These are phyloP conservation scores for Channa maculata DNA, from an alignment of 2,113 vertebrate genomes.

Conservation along the genomic window DNA sequence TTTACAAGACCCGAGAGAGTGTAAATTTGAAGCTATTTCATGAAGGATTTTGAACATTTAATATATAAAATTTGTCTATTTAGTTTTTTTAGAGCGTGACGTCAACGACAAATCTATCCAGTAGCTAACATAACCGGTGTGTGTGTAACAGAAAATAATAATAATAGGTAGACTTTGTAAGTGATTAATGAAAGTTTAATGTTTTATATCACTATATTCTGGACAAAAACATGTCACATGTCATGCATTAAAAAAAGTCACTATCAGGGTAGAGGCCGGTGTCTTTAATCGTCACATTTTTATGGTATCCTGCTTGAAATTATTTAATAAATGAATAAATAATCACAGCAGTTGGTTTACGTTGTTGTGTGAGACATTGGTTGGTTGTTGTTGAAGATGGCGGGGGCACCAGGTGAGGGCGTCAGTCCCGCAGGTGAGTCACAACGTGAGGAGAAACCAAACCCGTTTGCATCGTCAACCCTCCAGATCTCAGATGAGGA, in stretches of 20 bases:
- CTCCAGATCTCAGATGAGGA: too few species aligned
- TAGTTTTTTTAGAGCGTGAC: conserved; percentile 80
- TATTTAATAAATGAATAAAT: conserved; percentile 79
- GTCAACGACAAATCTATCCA: conserved; percentile 72
- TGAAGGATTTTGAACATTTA: conserved; percentile 86
- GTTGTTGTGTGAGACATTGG: neutral
- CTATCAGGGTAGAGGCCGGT: conserved; percentile 64
- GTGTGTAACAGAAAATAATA: conserved; percentile 61
- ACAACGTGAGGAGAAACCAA: neutral
- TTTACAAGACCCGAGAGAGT: conserved; percentile 78
- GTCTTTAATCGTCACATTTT: conserved; percentile 75
- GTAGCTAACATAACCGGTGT: conserved; percentile 77
- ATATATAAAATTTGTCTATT: conserved; percentile 87
- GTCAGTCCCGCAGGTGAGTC: conserved; percentile 8
- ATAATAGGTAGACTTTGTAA: conserved; percentile 71
- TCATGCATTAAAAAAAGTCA: conserved; percentile 61
- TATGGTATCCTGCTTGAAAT: conserved; percentile 77
- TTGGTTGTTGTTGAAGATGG: neutral
- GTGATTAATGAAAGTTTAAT: conserved; percentile 75
- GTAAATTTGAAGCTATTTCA: conserved; percentile 82
- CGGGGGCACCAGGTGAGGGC: conserved; percentile 36
- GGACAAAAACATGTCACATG: conserved; percentile 66
- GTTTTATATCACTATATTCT: conserved; percentile 78
- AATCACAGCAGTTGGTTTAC: conserved; percentile 23
- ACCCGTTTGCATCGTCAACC: too few species aligned